Conservation (phyloP, 2,797 vertebrate genomes). For the Tragopan temminckii region DNA sequence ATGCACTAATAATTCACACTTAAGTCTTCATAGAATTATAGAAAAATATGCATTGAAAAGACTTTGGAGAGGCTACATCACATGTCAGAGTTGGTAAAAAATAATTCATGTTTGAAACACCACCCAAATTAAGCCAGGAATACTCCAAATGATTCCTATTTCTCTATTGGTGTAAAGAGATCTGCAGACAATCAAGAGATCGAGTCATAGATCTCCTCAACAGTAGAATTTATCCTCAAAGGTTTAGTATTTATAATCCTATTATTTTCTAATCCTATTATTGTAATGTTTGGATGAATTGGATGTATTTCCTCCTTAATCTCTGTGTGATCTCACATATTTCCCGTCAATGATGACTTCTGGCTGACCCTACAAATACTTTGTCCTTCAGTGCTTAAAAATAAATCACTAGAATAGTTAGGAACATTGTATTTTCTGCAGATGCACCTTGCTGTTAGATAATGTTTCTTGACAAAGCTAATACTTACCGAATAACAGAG, state of each 20-base stretch:
- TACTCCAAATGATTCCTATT: background rate
- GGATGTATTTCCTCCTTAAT: constrained; percentile 93
- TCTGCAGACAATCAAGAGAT: constrained; percentile 49
- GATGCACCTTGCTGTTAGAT: constrained; percentile 20
- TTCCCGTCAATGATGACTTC: constrained; percentile 85
- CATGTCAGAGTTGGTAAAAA: background rate
- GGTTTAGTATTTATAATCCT: constrained; percentile 82
- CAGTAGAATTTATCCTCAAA: constrained; percentile 69
- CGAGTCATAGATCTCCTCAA: constrained; percentile 39
- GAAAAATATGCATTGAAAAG: background rate
- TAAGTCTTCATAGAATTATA: background rate
- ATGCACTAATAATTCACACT: constrained; percentile 29
- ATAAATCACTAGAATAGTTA: constrained; percentile 34
- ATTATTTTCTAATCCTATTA: constrained; percentile 94
- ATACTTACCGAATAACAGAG: background rate
- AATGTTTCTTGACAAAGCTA: constrained; percentile 33
- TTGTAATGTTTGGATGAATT: constrained; percentile 90
- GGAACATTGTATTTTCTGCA: constrained; percentile 28
- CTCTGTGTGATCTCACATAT: constrained; percentile 84
- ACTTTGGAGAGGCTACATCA: background rate
- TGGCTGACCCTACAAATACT: constrained; percentile 89
- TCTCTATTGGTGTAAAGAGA: constrained; percentile 22
- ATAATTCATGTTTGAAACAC: background rate
- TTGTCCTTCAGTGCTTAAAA: constrained; percentile 79
- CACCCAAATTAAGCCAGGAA: constrained; percentile 12